Percentiles rank a stretch among this genome's conserved stretches.
These are phyloP conservation scores for Phataginus tetradactyla DNA, from an alignment of 2,797 vertebrate genomes.

Conservation along the genomic window DNA sequence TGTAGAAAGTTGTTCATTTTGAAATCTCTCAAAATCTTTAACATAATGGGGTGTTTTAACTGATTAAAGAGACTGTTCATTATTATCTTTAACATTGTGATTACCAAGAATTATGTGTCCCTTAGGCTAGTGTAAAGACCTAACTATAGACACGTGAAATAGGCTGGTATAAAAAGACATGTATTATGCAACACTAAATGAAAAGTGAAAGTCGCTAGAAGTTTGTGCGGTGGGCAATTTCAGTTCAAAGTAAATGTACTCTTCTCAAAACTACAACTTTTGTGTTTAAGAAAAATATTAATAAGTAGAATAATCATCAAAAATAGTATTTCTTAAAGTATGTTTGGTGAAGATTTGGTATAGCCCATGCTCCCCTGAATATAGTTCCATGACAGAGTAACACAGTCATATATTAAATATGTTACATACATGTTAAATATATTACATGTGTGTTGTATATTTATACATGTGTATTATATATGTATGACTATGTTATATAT, in stretches of 20 bases:
- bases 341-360: background rate
- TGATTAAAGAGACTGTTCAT: conserved; percentile 25
- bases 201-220: conserved; percentile 17
- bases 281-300: background rate
- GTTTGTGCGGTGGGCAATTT: conserved; percentile 6
- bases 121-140: background rate
- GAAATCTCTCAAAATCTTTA: conserved; percentile 41
- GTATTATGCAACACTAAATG: conserved; percentile 3
- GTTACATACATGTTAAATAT: background rate
- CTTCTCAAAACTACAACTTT: background rate
- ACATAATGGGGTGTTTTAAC: background rate
- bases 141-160: background rate
- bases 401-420: background rate
- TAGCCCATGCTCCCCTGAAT: background rate
- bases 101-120: conserved; percentile 29
- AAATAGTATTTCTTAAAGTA: background rate
- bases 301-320: background rate
- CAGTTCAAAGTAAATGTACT: conserved; percentile 1
- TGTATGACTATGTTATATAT: background rate
- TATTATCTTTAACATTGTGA: background rate
- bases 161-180: background rate
- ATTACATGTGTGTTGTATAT: background rate
- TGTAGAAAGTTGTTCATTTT: background rate
- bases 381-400: background rate
- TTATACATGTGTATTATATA: background rate